A percentile compares a stretch with the other conserved stretches of the same genome.
phyloP scores from a whole-genome alignment of 92 coral and sea anemone genomes.

The Blastomussa wellsi region DNA sequence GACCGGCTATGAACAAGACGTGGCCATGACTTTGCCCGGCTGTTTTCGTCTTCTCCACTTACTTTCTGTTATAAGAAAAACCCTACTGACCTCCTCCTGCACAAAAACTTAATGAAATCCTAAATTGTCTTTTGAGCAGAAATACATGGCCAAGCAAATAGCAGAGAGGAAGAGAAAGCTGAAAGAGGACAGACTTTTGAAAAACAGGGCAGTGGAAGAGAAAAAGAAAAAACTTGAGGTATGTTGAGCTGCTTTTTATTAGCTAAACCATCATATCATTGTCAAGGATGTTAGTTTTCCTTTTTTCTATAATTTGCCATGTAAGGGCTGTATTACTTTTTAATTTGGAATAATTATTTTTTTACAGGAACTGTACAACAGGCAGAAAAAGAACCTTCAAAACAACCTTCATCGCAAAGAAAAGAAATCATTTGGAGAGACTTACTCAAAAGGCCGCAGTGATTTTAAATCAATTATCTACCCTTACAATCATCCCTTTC shows the following conservation, averaged over 20 bases:
- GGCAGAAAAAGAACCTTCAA: constrained; percentile 82
- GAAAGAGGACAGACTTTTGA: constrained; percentile 77
- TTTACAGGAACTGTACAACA: constrained; percentile 80
- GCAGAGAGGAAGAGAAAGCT: constrained; percentile 85
- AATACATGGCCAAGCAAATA: constrained; percentile 93
- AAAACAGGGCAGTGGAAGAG: constrained; percentile 81
- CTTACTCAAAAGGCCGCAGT: constrained; percentile 74
- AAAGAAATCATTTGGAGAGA: constrained; percentile 78
- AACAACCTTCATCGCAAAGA: constrained; percentile 66
- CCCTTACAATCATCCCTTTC: constrained; percentile 62
- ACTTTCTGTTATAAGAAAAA: too few relatives aligned
- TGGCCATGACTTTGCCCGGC: too few relatives aligned
- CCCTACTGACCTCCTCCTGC: too few relatives aligned
- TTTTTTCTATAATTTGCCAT: neutral
- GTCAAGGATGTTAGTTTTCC: too few relatives aligned
- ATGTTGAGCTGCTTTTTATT: neutral
- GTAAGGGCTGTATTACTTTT: neutral
- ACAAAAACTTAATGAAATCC: neutral
- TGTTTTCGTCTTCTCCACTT: too few relatives aligned
- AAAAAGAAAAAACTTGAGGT: constrained; percentile 85
- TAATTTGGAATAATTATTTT: neutral
- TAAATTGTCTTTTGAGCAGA: constrained; percentile 46
- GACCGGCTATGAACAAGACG: too few relatives aligned
- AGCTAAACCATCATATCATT: neutral
- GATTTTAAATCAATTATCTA: constrained; percentile 46